These are phyloP conservation scores for Seriola aureovittata DNA, from an alignment of 2,113 vertebrate species.

Conservation along the genomic window DNA sequence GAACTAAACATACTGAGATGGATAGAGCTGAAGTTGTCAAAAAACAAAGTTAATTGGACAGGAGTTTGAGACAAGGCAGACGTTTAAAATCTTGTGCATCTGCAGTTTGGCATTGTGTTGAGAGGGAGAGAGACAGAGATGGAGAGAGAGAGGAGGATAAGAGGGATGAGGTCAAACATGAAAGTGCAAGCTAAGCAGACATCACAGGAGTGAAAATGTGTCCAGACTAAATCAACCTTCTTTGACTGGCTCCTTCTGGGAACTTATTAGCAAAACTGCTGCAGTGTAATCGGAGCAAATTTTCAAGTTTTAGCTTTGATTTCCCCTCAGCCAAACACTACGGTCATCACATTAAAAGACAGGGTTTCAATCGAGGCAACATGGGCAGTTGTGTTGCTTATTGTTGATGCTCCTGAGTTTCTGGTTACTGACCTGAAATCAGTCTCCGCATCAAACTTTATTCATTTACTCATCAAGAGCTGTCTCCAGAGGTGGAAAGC, in stretches of 20 bases:
- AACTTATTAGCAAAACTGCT: slow-evolving; percentile 36
- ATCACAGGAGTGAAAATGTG: slow-evolving; percentile 26
- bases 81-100: slow-evolving; percentile 30
- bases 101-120: slow-evolving; percentile 52
- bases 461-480: too few relatives aligned
- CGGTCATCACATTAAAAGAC: background rate
- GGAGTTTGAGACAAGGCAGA: slow-evolving; percentile 42
- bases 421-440: background rate
- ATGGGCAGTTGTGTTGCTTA: background rate
- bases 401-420: background rate
- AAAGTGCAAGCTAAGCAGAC: slow-evolving; percentile 60
- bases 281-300: background rate
- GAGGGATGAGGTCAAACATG: slow-evolving; percentile 17
- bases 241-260: slow-evolving; percentile 32
- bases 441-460: background rate
- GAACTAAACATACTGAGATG: slow-evolving; percentile 18
- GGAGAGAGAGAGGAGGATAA: background rate
- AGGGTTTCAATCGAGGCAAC: background rate
- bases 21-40: slow-evolving; percentile 53
- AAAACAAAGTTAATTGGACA: slow-evolving; percentile 59
- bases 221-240: slow-evolving; percentile 42
- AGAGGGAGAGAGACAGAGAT: background rate
- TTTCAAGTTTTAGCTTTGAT: slow-evolving; percentile 26
- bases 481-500: too few relatives aligned
- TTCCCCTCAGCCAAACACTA: background rate